Base-by-base conservation (phyloP, 2,113 vertebrate genomes). In the Zosterops borbonicus region DNA sequence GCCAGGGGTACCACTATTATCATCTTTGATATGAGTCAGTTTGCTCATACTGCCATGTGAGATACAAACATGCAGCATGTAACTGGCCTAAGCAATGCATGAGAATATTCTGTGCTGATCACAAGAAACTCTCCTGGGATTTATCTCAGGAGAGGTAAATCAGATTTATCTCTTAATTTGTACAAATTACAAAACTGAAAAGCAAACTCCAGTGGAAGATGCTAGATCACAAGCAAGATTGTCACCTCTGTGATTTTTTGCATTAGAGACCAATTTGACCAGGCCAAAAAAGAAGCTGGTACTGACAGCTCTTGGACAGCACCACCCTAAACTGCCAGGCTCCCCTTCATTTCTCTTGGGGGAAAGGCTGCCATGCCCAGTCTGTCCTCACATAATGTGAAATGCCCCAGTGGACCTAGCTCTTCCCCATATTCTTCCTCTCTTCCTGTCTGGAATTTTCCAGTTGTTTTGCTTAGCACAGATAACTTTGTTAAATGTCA, bases 201-300 rank as follows among this genome's bases (percentile, higher is more conserved):
- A 79, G 13, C 27, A 78, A 62, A 29, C 23, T 41, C 14, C 28
- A 49, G 16, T 0, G 27, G 44, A 59, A 68, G 49, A 68, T 37
- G 20, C 9, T n/a, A 25, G 25, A 55, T 41, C 39, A 63, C 49
- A 55, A 37, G 17, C 24, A 53, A 31, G 58, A 76, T 14, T 59
- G 15, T 42, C n/a, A 55, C 13, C 9, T 28, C 64, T 29, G 11
- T 6, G 16, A 13, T 14, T 74, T 46, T 52, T 23, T 55, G 23
- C 1, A 0, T 31, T 1, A 47, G 59, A 69, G 24, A 50, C 9
- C 2, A 22, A 24, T 33, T 11, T 29, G 33, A 69, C 5, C 6
- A 12, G 17, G 28, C 14, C 56, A 29, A 29, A 21, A 49, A 14
- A 63, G 27, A 62, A 69, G 33, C 12, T 35, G 14, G 12, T 60